Conservation (phyloP, 1,140 invertebrate species). For the Venustaconcha ellipsiformis region DNA sequence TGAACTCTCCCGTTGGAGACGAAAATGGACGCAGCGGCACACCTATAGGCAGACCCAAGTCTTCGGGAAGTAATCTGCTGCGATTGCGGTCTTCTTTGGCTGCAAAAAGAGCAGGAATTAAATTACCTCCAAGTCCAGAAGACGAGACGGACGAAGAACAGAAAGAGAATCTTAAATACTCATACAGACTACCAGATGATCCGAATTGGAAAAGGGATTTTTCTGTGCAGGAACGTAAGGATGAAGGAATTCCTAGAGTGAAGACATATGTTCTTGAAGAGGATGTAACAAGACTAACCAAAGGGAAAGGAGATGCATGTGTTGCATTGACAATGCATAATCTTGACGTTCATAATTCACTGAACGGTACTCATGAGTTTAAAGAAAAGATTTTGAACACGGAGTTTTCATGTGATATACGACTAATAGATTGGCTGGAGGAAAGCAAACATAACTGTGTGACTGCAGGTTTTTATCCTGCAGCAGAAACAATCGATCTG, state of each 20-base stretch:
- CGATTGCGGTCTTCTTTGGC: constrained; percentile 21
- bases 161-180: constrained; percentile 31
- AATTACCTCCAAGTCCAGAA: constrained; percentile 10
- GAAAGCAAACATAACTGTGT: background rate
- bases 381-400: constrained; percentile 18
- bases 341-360: constrained; percentile 29
- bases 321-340: constrained; percentile 31
- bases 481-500: no score
- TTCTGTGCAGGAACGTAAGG: constrained; percentile 29
- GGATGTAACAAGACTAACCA: constrained; percentile 15
- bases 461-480: no score
- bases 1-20: constrained; percentile 2
- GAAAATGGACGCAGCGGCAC: background rate
- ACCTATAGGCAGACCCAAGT: constrained; percentile 6
- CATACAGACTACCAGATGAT: constrained; percentile 30
- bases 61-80: constrained; percentile 16
- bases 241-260: constrained; percentile 26
- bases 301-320: constrained; percentile 26
- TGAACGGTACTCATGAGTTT: constrained; percentile 20
- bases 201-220: constrained; percentile 31
- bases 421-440: constrained; percentile 29
- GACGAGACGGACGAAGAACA: constrained; percentile 8
- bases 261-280: constrained; percentile 31
- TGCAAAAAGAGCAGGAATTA: constrained; percentile 19
- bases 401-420: constrained; percentile 22